Evolutionary conservation across 2,113 vertebrate species (phyloP).

Genomic region (Indicator maculatus): DNA sequence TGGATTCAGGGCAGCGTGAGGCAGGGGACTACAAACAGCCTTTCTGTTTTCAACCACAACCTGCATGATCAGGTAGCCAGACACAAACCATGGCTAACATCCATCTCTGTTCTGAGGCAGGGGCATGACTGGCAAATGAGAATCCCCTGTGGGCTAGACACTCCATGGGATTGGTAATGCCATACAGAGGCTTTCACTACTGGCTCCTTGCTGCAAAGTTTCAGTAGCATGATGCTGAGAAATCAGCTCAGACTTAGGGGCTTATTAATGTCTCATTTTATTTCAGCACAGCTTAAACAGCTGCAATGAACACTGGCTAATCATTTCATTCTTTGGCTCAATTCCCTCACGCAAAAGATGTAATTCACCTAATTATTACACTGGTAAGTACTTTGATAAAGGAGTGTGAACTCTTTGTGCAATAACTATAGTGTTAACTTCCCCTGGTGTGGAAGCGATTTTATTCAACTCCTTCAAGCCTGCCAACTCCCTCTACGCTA

Average conservation of each 20-base stretch:
- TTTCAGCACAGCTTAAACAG: background rate
- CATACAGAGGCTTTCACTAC: slow-evolving; percentile 56
- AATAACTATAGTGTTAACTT: background rate
- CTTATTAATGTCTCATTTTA: background rate
- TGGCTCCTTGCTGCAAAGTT: background rate
- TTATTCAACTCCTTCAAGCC: background rate
- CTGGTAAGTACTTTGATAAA: background rate
- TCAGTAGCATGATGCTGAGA: background rate
- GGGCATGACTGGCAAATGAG: background rate
- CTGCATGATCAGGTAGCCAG: background rate
- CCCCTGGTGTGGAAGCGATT: background rate
- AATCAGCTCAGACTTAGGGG: background rate
- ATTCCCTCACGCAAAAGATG: background rate
- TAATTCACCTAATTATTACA: background rate
- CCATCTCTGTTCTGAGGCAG: background rate
- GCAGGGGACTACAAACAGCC: background rate
- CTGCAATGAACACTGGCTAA: background rate
- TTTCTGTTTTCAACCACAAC: background rate
- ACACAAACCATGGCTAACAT: background rate
- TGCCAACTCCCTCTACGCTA: background rate
- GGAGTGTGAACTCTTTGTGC: background rate
- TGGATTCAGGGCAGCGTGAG: background rate
- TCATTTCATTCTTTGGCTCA: background rate
- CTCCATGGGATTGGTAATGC: slow-evolving; percentile 46
- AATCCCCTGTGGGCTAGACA: background rate